Evolutionary conservation across 2,113 vertebrate species (phyloP).

Genomic region (Rhizomys pruinosus): DNA sequence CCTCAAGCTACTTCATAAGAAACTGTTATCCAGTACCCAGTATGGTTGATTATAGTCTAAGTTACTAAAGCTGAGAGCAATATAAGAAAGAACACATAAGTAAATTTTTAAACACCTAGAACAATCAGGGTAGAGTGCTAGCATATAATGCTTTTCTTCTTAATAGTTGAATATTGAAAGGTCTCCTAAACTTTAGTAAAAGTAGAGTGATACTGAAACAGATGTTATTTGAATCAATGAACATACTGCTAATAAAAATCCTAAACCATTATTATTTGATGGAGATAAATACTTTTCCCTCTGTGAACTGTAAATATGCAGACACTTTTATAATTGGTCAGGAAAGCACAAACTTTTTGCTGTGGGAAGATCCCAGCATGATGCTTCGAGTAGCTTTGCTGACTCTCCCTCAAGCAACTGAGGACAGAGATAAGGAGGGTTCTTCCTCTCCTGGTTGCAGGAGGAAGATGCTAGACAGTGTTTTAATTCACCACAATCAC

Average conservation of each 20-base stretch:
- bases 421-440: background rate
- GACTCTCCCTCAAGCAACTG: background rate
- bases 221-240: background rate
- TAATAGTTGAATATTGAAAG: background rate
- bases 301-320: background rate
- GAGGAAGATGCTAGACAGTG: too few relatives aligned
- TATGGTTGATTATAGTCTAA: background rate
- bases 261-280: background rate
- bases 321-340: background rate
- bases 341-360: background rate
- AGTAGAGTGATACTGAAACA: background rate
- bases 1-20: background rate
- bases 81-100: background rate
- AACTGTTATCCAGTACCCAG: background rate
- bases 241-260: background rate
- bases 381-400: background rate
- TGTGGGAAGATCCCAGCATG: background rate
- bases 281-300: background rate
- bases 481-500: too few relatives aligned
- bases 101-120: background rate
- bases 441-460: rapidly evolving
- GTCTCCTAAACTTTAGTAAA: background rate
- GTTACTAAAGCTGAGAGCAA: background rate
- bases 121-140: background rate
- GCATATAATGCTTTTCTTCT: too few relatives aligned